These are phyloP conservation scores for Drosophila robusta DNA, from an alignment of 2,888 invertebrate genomes.

Conservation along the genomic window DNA sequence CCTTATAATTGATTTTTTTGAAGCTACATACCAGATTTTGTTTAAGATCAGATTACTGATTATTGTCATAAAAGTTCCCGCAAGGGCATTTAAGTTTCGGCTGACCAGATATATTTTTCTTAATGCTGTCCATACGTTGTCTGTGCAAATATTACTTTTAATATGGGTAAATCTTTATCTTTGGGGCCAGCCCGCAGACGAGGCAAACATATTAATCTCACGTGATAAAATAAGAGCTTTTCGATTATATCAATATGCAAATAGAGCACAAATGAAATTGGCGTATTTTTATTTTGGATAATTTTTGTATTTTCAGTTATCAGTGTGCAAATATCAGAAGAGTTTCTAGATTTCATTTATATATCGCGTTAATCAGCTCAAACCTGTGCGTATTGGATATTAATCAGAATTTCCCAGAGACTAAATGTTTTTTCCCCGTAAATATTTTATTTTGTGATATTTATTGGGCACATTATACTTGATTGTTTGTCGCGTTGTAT, in stretches of 20 bases:
- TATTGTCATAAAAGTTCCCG: neutral
- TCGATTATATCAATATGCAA: constrained; percentile 48
- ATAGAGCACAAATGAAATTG: constrained; percentile 26
- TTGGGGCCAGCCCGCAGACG: constrained; percentile 25
- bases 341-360: neutral
- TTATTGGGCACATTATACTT: neutral
- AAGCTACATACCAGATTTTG: neutral
- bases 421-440: no score
- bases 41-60: neutral
- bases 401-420: no score
- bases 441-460: neutral
- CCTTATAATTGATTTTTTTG: no score
- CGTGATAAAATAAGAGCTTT: constrained; percentile 12
- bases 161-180: constrained; percentile 4
- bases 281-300: neutral
- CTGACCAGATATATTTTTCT: neutral
- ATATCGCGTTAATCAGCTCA: no score
- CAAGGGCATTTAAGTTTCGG: neutral
- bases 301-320: neutral
- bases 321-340: constrained; percentile 3
- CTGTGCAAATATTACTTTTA: constrained; percentile 21
- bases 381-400: no score
- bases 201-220: constrained; percentile 11
- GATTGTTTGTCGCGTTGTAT: constrained; percentile 33
- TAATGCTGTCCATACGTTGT: neutral